Evolutionary conservation across 2,797 vertebrate species (phyloP).

Genomic region (Macroramphosus scolopax): DNA sequence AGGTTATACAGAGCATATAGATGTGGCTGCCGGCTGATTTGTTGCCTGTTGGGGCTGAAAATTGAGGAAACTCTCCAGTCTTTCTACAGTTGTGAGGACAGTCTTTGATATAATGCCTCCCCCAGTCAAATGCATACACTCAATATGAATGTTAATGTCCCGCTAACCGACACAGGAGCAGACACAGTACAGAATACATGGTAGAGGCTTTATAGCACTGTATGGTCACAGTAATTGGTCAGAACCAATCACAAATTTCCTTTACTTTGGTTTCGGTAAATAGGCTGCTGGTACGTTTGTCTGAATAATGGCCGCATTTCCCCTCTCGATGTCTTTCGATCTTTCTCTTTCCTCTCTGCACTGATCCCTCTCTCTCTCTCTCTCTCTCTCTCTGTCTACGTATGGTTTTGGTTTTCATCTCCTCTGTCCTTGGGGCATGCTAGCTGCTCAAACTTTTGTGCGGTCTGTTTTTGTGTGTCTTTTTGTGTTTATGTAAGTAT

Average conservation of each 20-base stretch:
- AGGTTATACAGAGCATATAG: conserved; percentile 33
- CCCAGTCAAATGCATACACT: too few species aligned
- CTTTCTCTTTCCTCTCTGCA: conserved; percentile 30
- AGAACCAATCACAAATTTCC: conserved; percentile 49
- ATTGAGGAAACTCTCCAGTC: too few species aligned
- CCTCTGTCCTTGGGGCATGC: conserved; percentile 53
- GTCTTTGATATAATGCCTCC: too few species aligned
- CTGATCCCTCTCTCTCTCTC: too few species aligned
- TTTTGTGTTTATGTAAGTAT: conserved; percentile 36
- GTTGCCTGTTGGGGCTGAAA: conserved; percentile 61
- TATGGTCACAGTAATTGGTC: conserved; percentile 17
- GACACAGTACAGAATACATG: conserved; percentile 1
- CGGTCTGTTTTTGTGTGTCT: conserved; percentile 46
- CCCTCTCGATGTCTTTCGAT: conserved; percentile 34
- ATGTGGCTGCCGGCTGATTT: conserved; percentile 69
- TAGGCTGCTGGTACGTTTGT: conserved; percentile 42
- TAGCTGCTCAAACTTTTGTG: conserved; percentile 52
- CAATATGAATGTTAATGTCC: background rate
- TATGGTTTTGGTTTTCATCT: conserved; percentile 69
- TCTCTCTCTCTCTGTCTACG: conserved; percentile 16
- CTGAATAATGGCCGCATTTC: conserved; percentile 43
- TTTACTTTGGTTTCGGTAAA: conserved; percentile 48
- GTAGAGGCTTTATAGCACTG: background rate
- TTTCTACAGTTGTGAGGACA: too few species aligned
- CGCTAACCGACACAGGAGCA: too few species aligned